Conservation (phyloP, 1,140 invertebrate species). For the Daktulosphaira vitifoliae region DNA sequence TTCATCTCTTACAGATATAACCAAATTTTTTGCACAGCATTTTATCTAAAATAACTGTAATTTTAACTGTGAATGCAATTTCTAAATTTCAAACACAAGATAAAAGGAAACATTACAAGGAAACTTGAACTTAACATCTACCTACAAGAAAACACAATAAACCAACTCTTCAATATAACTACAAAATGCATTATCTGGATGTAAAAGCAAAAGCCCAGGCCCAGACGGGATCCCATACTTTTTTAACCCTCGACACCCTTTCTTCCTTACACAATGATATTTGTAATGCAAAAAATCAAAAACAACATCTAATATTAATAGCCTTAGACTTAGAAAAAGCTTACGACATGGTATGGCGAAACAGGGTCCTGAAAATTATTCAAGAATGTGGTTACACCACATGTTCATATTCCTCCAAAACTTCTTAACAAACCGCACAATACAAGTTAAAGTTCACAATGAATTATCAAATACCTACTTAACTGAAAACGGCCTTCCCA, state of each 20-base stretch:
- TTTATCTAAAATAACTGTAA: neutral
- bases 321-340: neutral
- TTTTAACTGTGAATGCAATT: neutral
- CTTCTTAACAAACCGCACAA: neutral
- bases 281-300: neutral
- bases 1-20: neutral
- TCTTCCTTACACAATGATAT: neutral
- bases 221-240: neutral
- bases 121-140: neutral
- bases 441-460: neutral
- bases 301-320: neutral
- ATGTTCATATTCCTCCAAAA: neutral
- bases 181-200: neutral
- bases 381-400: neutral
- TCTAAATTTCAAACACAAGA: neutral
- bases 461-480: neutral
- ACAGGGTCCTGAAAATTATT: neutral
- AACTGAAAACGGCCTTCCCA: neutral
- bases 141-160: neutral
- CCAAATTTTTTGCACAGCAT: neutral
- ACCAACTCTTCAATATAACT: constrained; percentile 8
- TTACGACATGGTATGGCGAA: constrained; percentile 1
- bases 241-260: neutral
- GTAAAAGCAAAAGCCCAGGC: constrained; percentile 8
- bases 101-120: neutral